These are phyloP conservation scores for Cololabis saira DNA, from an alignment of 2,113 vertebrate genomes.

Conservation along the genomic window DNA sequence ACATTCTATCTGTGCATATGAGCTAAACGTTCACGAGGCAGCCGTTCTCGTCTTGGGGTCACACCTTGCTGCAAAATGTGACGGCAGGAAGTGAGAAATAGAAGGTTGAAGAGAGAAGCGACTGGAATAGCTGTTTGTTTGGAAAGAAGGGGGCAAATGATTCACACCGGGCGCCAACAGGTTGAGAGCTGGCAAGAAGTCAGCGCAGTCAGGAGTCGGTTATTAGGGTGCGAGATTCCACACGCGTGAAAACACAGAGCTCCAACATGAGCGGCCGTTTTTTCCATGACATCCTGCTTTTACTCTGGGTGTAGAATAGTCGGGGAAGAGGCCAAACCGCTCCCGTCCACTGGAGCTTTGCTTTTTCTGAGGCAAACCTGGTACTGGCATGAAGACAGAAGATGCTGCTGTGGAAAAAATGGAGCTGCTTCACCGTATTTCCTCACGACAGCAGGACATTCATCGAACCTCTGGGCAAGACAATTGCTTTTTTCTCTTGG, in stretches of 20 bases:
- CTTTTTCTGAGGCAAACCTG: constrained; percentile 27
- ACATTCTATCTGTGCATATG: not conserved
- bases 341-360: constrained; percentile 16
- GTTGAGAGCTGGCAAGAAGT: constrained; percentile 10
- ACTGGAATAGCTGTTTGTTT: constrained; percentile 10
- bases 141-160: constrained; percentile 18
- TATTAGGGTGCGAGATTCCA: constrained; percentile 64
- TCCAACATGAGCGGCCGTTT: not conserved
- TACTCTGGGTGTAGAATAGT: constrained; percentile 21
- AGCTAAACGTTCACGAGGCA: not conserved
- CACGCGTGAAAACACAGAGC: constrained; percentile 9
- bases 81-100: constrained; percentile 45
- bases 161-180: constrained; percentile 10
- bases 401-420: constrained; percentile 59
- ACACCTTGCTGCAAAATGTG: constrained; percentile 61
- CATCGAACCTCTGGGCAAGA: constrained; percentile 35
- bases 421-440: constrained; percentile 43
- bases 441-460: constrained; percentile 31
- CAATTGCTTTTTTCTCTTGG: constrained; percentile 21
- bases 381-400: constrained; percentile 30
- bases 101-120: constrained; percentile 7
- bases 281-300: constrained; percentile 22
- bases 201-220: constrained; percentile 22
- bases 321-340: constrained; percentile 8
- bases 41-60: constrained; percentile 15